Evolutionary conservation across 2,888 invertebrate genomes (phyloP), one percentile per base, ranked within the genome.

Genomic region (Patella depressa): DNA sequence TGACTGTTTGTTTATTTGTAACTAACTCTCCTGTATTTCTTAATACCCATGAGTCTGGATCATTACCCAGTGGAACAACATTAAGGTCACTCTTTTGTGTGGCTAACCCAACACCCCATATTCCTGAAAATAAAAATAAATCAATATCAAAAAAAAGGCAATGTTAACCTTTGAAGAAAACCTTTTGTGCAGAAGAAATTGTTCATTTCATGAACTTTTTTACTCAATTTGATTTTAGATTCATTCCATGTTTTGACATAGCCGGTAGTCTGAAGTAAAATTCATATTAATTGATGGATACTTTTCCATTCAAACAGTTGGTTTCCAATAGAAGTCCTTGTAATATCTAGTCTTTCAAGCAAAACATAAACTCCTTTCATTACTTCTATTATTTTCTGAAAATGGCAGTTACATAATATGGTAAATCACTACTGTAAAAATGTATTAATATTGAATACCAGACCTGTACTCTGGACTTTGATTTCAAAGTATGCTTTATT

Each of bases 401-500:
- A 45, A 45, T 45, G 45, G 0, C 45, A 45, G 45, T 45, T 45
- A 45, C 45, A 45, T 45, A 45, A 9, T 45, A 45, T 7, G 9
- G 7, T 45, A 45, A 45, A 45, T 45, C 45, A 34, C 5, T 34
- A 5, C 34, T 34, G 34, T 4, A 34, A 34, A 34, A 34, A 4
- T 53, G 72, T 7, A n/a, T 7, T 53, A 72, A 14, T 17, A n/a
- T n/a, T 53, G 5, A n/a, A 54, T 72, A 11, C 57, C 85, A 73
- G 83, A 88, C 98, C 98, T 81, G 96, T 95, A 90, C 99, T 98
- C 91, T 99, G 98, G 77, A 99, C 93, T 93, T 99, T 99, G 9
- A 98, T 96, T 93, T 99, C 99, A 92, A 98, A 99, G 92, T 98
- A 99, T 3, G 98, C 96, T 93, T 99, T 99, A 88, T 98, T 97